phyloP scores from a whole-genome alignment of 2,888 invertebrate species.

The Ptilodon capucinus region DNA sequence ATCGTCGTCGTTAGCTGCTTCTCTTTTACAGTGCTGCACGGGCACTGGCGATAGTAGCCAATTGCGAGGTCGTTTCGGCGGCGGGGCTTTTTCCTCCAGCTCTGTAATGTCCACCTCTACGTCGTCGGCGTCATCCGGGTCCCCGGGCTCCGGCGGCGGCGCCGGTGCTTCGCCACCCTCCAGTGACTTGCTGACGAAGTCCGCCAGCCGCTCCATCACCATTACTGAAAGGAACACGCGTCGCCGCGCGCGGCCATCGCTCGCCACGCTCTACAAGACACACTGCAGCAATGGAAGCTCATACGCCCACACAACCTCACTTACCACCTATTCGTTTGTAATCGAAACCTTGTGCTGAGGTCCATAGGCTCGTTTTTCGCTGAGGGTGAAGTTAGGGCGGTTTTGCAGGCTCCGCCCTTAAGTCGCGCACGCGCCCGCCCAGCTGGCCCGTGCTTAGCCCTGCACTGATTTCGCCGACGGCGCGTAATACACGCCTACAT shows the following conservation, averaged over 20 bases:
- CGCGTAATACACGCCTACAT: conserved; percentile 77
- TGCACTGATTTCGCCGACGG: conserved; percentile 48
- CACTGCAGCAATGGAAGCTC: conserved; percentile 58
- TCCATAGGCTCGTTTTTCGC: conserved; percentile 31
- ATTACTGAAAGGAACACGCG: conserved; percentile 73
- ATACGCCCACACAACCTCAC: conserved; percentile 58
- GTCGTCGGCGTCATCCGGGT: conserved; percentile 65
- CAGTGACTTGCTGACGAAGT: conserved; percentile 95
- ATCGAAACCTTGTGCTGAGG: conserved; percentile 15
- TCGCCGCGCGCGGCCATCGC: conserved; percentile 67
- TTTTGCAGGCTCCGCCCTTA: conserved; percentile 59
- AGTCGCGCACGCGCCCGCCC: conserved; percentile 71
- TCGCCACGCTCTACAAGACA: conserved; percentile 64
- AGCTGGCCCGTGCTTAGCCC: conserved; percentile 24
- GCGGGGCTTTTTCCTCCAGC: conserved; percentile 68
- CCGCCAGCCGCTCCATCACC: conserved; percentile 94
- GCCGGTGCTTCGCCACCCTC: conserved; percentile 83
- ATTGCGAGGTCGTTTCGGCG: conserved; percentile 67
- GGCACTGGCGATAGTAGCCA: conserved; percentile 77
- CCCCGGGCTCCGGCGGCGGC: conserved; percentile 75
- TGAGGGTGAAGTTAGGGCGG: conserved; percentile 48
- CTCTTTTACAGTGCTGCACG: conserved; percentile 61
- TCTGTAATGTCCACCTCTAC: conserved; percentile 78
- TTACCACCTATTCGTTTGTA: conserved; percentile 13
- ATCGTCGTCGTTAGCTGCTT: conserved; percentile 59